Evolutionary conservation across 2,113 vertebrate genomes (phyloP).

Genomic region (Turdus rufiventris): DNA sequence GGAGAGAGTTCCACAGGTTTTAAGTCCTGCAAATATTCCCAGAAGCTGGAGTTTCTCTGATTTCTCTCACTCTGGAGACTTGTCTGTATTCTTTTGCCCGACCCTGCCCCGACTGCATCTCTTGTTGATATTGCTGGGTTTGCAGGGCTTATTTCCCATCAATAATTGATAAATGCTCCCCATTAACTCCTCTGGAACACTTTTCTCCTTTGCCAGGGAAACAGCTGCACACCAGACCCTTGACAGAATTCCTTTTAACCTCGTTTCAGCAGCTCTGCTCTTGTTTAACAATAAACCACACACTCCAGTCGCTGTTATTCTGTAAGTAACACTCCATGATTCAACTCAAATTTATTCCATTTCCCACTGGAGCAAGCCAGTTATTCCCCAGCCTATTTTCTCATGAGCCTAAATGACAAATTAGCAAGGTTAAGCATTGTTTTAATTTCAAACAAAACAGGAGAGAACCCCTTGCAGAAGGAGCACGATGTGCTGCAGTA

Average conservation of each 20-base stretch:
- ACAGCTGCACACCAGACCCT: neutral
- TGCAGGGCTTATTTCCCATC: neutral
- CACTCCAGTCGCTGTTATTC: conserved; percentile 17
- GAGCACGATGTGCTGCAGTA: neutral
- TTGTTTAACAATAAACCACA: conserved; percentile 24
- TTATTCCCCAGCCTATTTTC: conserved; percentile 3
- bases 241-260: conserved; percentile 38
- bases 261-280: conserved; percentile 47
- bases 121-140: neutral
- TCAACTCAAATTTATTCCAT: conserved; percentile 39
- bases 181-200: neutral
- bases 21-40: neutral
- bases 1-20: accelerated
- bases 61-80: neutral
- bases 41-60: neutral
- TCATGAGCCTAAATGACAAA: neutral
- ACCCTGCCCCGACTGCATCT: neutral
- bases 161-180: neutral
- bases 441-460: conserved; percentile 29
- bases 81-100: neutral
- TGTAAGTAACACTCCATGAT: conserved; percentile 23
- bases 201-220: neutral
- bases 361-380: conserved; percentile 28
- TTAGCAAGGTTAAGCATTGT: conserved; percentile 44
- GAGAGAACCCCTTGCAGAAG: neutral